Conservation (phyloP, 2,888 invertebrate genomes). For the Melipona beecheii region DNA sequence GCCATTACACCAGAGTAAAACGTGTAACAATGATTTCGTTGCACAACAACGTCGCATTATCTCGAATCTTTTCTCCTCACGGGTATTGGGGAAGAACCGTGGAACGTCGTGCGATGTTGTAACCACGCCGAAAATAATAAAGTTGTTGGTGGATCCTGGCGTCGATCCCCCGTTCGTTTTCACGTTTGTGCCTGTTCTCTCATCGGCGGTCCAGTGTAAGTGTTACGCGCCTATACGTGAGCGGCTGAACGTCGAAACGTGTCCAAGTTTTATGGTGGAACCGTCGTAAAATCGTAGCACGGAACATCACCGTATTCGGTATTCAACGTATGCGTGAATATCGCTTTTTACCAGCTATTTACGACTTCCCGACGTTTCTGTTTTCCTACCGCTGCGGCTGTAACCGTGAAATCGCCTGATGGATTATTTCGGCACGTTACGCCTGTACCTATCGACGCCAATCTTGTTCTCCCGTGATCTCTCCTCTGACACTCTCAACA, state of each 20-base stretch:
- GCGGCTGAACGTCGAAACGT: constrained; percentile 48
- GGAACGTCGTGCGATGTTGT: constrained; percentile 32
- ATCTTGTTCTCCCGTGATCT: neutral
- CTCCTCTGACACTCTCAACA: too few species aligned
- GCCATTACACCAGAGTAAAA: constrained; percentile 13
- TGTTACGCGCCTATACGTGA: constrained; percentile 57
- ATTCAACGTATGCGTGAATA: constrained; percentile 77
- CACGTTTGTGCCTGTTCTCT: constrained; percentile 13
- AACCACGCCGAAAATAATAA: constrained; percentile 70
- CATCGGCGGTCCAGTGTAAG: constrained; percentile 29
- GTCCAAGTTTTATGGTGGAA: constrained; percentile 70
- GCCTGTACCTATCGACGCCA: neutral
- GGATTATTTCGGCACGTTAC: constrained; percentile 41
- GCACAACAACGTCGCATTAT: constrained; percentile 32
- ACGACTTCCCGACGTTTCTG: constrained; percentile 51
- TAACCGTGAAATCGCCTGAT: constrained; percentile 39
- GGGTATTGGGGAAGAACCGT: neutral
- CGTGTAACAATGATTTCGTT: constrained; percentile 46
- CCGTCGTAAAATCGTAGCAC: constrained; percentile 76
- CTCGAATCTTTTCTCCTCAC: constrained; percentile 10
- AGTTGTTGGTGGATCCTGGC: constrained; percentile 59
- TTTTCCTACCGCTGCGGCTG: neutral
- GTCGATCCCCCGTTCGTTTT: constrained; percentile 11
- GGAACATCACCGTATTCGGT: constrained; percentile 71
- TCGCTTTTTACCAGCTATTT: constrained; percentile 65